Conservation (phyloP, 92 coral and sea anemone species). For the Epizoanthus rinbou region DNA sequence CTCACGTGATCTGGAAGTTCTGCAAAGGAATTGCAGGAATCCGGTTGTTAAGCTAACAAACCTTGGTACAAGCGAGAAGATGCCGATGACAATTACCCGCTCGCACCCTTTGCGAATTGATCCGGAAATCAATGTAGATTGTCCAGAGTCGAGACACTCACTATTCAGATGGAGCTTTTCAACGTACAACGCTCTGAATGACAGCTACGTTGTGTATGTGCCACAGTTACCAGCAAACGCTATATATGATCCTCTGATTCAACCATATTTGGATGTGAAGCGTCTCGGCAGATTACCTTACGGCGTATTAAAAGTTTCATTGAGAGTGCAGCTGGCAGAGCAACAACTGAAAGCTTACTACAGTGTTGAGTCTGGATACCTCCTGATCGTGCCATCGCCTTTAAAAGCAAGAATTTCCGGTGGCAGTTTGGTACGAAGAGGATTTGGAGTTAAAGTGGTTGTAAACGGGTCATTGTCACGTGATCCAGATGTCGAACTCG, state of each 20-base stretch:
- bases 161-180: conserved; percentile 59
- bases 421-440: conserved; percentile 62
- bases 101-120: conserved; percentile 44
- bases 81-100: conserved; percentile 33
- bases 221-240: not conserved
- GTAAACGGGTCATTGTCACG: conserved; percentile 54
- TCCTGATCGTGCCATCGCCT: conserved; percentile 50
- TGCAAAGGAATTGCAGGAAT: conserved; percentile 56
- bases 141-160: conserved; percentile 69
- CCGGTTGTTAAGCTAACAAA: conserved; percentile 53
- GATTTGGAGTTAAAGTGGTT: conserved; percentile 47
- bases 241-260: conserved; percentile 21
- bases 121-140: conserved; percentile 53
- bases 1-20: conserved; percentile 58
- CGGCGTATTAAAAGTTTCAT: conserved; percentile 51
- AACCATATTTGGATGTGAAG: conserved; percentile 25
- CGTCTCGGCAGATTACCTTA: conserved; percentile 46
- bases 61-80: conserved; percentile 25
- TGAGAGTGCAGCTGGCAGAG: conserved; percentile 57
- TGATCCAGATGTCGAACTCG: conserved; percentile 70
- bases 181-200: not conserved
- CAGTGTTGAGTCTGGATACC: conserved; percentile 55
- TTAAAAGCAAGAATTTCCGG: conserved; percentile 61
- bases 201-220: conserved; percentile 2
- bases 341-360: conserved; percentile 45